These are phyloP conservation scores for Pegea sp. DNA, from an alignment of 23 tunicate species.

Conservation along the genomic window DNA sequence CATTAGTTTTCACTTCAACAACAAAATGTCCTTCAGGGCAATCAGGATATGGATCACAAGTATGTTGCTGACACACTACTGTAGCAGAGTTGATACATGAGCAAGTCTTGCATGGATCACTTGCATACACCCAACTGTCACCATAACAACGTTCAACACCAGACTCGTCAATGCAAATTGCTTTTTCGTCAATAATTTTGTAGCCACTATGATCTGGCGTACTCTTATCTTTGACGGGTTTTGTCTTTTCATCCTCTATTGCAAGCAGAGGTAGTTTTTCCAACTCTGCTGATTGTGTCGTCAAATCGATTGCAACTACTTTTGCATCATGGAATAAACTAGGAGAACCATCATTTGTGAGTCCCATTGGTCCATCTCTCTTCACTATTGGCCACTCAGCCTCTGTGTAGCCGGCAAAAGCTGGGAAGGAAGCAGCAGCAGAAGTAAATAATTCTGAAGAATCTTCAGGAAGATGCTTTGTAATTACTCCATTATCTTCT, in stretches of 20 bases:
- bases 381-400: conserved; percentile 15
- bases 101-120: conserved; percentile 52
- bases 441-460: conserved; percentile 3
- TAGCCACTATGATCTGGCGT: conserved; percentile 20
- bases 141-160: conserved; percentile 69
- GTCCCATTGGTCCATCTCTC: conserved; percentile 19
- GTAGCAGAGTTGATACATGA: conserved; percentile 43
- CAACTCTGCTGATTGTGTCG: background rate
- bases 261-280: too few species aligned
- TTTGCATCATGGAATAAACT: conserved; percentile 42
- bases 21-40: conserved; percentile 70
- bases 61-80: conserved; percentile 31
- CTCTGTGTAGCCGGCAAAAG: conserved; percentile 36
- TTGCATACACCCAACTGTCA: conserved; percentile 45
- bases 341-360: conserved; percentile 25
- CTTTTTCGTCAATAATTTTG: conserved; percentile 35
- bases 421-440: conserved; percentile 31
- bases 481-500: conserved; percentile 57
- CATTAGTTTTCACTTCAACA: conserved; percentile 54
- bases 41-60: conserved; percentile 75
- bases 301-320: conserved; percentile 4
- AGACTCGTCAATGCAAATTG: conserved; percentile 71
- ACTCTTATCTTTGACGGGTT: conserved; percentile 8
- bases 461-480: conserved; percentile 22
- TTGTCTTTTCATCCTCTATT: conserved; percentile 6